Base-by-base conservation (phyloP, 2,113 vertebrate genomes). In the Caretta caretta region DNA sequence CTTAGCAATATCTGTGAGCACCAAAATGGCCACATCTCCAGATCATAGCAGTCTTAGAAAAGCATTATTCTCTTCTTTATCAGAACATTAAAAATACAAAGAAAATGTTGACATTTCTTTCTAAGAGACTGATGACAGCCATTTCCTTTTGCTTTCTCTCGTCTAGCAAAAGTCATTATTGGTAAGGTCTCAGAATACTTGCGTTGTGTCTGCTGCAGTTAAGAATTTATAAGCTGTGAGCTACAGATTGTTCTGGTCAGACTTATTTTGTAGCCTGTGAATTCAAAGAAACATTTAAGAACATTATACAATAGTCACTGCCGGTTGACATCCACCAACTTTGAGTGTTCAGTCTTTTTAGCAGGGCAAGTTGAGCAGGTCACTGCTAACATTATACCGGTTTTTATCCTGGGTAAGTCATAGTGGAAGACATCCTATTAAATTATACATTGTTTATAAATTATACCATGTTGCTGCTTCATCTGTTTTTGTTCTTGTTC, bases 181-280 rank as follows among this genome's bases (percentile, higher is more conserved):
- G 53, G 38, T 38, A 85, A 94, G 17, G 11, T 78, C 91, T 95
- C 72, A 87, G 83, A 93, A 83, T 75, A 90, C 57, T 93, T 94
- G 17, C 80, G n/a, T 84, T 57, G 42, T 93, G 78, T 95, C 86
- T 59, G 79, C n/a, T 35, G 75, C 79, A 86, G 76, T 91, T 94
- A 96, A 97, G 79, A 93, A 92, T 94, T 92, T 96, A 88, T 89
- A 88, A 92, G 46, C 11, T 83, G 65, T 92, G 59, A 69, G 46
- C 46, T 92, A 46, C 38, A 85, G 50, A 96, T 87, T 83, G 50
- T n/a, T 57, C 31, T 91, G 56, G 93, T 75, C 83, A 87, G 65
- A 65, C 53, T 87, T 83, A 83, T 88, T 94, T 89, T 56, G 51
- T 51, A 94, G n/a, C 13, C 57, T 54, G 19, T 50, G 79, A 49